phyloP scores from a whole-genome alignment of 2,888 invertebrate species.

The Drepana falcataria region DNA sequence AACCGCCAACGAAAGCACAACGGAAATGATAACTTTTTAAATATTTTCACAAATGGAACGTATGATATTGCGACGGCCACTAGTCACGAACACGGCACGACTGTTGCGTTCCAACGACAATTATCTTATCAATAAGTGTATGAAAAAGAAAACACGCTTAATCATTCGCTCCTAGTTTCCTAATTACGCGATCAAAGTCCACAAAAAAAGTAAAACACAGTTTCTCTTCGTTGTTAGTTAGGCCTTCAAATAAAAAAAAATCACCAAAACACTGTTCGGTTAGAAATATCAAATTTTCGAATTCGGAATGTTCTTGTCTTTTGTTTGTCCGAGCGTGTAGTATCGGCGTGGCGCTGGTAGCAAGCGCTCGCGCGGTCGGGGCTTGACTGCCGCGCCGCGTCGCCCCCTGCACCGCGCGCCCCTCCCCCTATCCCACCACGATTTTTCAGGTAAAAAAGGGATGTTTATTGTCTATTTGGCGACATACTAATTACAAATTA shows the following conservation, averaged over 20 bases:
- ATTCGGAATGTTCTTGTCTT: constrained; percentile 7
- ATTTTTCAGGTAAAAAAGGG: constrained; percentile 62
- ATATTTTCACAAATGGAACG: constrained; percentile 27
- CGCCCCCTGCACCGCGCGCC: constrained; percentile 52
- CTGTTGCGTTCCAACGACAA: constrained; percentile 31
- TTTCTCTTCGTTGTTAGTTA: constrained; percentile 33
- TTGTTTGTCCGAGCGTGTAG: constrained; percentile 16
- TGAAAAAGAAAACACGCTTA: constrained; percentile 34
- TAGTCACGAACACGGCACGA: constrained; percentile 55
- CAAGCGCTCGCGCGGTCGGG: constrained; percentile 44
- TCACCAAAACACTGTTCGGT: constrained; percentile 20
- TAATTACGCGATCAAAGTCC: constrained; percentile 37
- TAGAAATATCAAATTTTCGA: constrained; percentile 12
- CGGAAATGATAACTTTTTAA: constrained; percentile 32
- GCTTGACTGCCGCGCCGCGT: constrained; percentile 59
- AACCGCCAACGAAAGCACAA: constrained; percentile 38
- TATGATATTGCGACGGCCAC: constrained; percentile 34
- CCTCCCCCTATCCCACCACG: constrained; percentile 37
- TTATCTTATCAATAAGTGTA: constrained; percentile 53
- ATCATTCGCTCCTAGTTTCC: constrained; percentile 29
- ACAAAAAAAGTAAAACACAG: constrained; percentile 11
- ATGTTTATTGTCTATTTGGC: constrained; percentile 44
- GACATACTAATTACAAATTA: constrained; percentile 18
- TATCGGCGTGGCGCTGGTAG: constrained; percentile 23
- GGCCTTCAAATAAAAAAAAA: constrained; percentile 23